Evolutionary conservation across 2,113 vertebrate species (phyloP).

Genomic region (Haemorhous mexicanus): DNA sequence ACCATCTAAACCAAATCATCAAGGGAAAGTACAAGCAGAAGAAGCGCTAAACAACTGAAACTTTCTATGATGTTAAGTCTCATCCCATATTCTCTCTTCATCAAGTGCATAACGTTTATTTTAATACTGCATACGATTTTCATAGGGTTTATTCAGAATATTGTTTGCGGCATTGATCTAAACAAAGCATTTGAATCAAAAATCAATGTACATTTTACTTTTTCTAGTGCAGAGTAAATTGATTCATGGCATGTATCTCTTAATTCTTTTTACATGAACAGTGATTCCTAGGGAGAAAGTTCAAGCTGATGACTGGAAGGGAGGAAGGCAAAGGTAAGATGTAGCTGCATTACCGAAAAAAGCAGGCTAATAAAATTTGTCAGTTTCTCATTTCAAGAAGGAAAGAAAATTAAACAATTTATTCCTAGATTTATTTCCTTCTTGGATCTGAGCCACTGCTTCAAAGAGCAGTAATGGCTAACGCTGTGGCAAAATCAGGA

Average conservation of each 20-base stretch:
- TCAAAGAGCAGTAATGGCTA: background rate
- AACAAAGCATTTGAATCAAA: background rate
- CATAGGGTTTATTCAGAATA: background rate
- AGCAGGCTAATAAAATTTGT: constrained; percentile 24
- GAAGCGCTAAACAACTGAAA: background rate
- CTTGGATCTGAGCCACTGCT: background rate
- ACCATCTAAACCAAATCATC: background rate
- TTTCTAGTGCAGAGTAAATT: constrained; percentile 37
- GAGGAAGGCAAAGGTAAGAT: constrained; percentile 17
- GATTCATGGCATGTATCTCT: background rate
- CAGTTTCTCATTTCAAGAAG: constrained; percentile 26
- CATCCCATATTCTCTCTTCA: background rate
- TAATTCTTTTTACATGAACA: constrained; percentile 45
- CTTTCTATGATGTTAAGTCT: background rate
- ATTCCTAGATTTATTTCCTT: constrained; percentile 1
- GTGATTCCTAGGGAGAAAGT: constrained; percentile 46
- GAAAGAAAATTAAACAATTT: constrained; percentile 28
- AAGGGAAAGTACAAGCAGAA: background rate
- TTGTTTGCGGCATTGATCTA: background rate
- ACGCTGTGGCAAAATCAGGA: background rate
- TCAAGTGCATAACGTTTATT: background rate
- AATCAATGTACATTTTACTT: constrained; percentile 20
- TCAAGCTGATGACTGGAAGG: constrained; percentile 45
- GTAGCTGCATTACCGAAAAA: constrained; percentile 36
- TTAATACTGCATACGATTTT: background rate